Conservation (phyloP, 92 coral and sea anemone species). For the Anthopleura xanthogrammica region DNA sequence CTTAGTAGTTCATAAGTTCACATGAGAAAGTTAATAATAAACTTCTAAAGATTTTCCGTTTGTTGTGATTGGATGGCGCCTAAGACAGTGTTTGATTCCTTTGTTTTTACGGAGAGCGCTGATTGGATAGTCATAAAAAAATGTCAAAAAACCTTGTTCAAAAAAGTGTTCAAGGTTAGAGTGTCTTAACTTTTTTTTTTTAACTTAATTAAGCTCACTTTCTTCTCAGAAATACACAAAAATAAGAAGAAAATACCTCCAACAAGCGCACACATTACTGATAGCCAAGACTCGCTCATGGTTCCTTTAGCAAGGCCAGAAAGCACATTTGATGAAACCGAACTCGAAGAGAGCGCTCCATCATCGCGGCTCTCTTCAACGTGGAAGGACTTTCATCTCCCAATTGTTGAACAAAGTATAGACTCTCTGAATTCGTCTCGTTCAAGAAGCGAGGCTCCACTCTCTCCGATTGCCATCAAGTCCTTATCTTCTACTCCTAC, state of each 20-base stretch:
- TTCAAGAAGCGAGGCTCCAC: slow-evolving; percentile 39
- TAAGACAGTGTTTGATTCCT: no score
- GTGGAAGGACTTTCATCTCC: slow-evolving; percentile 66
- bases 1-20: no score
- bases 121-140: no score
- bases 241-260: slow-evolving; percentile 12
- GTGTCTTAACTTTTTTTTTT: no score
- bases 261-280: slow-evolving; percentile 13
- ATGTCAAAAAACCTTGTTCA: no score
- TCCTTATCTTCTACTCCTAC: slow-evolving; percentile 28
- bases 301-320: slow-evolving; percentile 89
- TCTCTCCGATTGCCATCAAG: slow-evolving; percentile 35
- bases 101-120: no score
- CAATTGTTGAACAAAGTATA: slow-evolving; percentile 67
- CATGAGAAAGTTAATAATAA: no score
- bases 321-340: slow-evolving; percentile 80
- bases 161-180: no score
- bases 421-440: slow-evolving; percentile 54
- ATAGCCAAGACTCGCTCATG: slow-evolving; percentile 45
- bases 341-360: slow-evolving; percentile 59
- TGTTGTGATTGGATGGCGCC: no score
- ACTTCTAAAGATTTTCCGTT: no score
- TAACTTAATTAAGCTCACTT: neutral
- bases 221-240: slow-evolving; percentile 31
- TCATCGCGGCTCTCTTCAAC: slow-evolving; percentile 60